phyloP scores from a whole-genome alignment of 2,888 invertebrate species.

The Thalpophila matura region DNA sequence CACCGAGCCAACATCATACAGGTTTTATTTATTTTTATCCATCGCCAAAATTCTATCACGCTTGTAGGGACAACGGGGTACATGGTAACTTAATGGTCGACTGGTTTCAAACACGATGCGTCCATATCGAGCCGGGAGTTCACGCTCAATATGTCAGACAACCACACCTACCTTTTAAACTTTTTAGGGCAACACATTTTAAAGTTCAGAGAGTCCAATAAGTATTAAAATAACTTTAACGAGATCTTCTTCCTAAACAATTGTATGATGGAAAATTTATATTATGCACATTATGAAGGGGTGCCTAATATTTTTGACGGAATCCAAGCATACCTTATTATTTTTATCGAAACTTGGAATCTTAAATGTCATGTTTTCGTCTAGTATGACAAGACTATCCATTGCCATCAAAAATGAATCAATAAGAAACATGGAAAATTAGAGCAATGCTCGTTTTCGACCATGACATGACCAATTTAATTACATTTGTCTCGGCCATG shows the following conservation, averaged over 20 bases:
- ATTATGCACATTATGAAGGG: not conserved
- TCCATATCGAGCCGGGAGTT: constrained; percentile 44
- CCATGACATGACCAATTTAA: constrained; percentile 53
- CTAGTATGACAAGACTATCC: constrained; percentile 20
- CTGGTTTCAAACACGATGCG: constrained; percentile 44
- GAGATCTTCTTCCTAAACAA: not conserved
- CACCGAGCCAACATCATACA: constrained; percentile 7
- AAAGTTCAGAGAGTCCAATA: constrained; percentile 19
- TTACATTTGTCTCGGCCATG: constrained; percentile 45
- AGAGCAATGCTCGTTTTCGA: constrained; percentile 30
- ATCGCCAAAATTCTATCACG: constrained; percentile 50
- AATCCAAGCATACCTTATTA: not conserved
- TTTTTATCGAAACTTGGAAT: not conserved
- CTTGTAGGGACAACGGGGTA: constrained; percentile 44
- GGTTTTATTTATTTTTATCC: constrained; percentile 36
- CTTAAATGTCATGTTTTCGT: constrained; percentile 1
- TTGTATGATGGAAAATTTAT: not conserved
- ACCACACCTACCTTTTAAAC: constrained; percentile 40
- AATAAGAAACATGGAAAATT: constrained; percentile 47
- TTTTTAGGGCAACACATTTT: constrained; percentile 37
- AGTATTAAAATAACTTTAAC: not conserved
- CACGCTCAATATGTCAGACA: constrained; percentile 57
- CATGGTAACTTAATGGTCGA: constrained; percentile 54
- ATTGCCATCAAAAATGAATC: constrained; percentile 36
- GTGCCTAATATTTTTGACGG: not conserved